Base-by-base conservation (phyloP, 2,888 invertebrate species). In the Malachius bipustulatus region DNA sequence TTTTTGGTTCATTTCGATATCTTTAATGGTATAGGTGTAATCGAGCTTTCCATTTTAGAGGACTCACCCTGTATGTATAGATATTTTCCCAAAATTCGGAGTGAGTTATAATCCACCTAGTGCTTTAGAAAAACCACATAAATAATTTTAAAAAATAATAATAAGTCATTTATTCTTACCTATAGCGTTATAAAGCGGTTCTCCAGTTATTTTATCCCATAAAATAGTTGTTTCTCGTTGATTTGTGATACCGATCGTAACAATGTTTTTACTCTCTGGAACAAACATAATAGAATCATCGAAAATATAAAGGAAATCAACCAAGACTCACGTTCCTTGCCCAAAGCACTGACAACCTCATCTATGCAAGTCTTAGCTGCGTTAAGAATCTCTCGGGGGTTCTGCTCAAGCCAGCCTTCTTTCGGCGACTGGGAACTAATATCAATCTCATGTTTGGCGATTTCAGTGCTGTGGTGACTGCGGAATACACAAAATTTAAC, bases 221-320 rank as follows among this genome's bases (percentile, higher is more conserved):
- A 87, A 84, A 46, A 98, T 71, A 0, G 91, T 91, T 0, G 97
- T 96, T 68, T 98, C 98, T 35, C 96, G 73, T 63, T 97, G 97
- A 66, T 98, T 98, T 12, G 96, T 91, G 37, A 98, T 76, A 29
- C 97, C 97, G 37, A 98, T 66, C 14, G 89, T 79, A 35, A 79
- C 76, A 36, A 94, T 82, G 51, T 85, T 50, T 19, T 19, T 19
- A n/a, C 24, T 8, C 6, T n/a, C 24, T 19, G 15, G 10, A 9
- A 31, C 14, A n/a, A n/a, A n/a, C n/a, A n/a, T n/a, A n/a, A n/a
- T n/a, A n/a, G n/a, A n/a, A n/a, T n/a, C n/a, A n/a, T n/a, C n/a
- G n/a, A n/a, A n/a, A n/a, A n/a, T n/a, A n/a, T n/a, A n/a, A n/a
- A n/a, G n/a, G n/a, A n/a, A n/a, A n/a, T n/a, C n/a, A n/a, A n/a